Evolutionary conservation across 2,888 invertebrate species (phyloP).

Genomic region (Lasioglossum villosulum): DNA sequence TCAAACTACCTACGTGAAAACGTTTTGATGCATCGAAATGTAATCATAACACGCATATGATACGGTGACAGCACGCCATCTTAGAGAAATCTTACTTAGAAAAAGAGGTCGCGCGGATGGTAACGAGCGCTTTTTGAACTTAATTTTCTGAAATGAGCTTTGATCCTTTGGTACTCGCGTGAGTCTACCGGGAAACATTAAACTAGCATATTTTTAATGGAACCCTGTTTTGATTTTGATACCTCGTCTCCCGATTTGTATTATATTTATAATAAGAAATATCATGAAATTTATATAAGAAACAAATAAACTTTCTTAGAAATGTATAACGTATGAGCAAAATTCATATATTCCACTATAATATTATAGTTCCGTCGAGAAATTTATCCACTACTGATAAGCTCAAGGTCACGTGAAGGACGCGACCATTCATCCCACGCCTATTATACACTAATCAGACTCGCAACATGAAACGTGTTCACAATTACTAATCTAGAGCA

Average conservation of each 20-base stretch:
- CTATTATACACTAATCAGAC: background rate
- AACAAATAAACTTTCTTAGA: background rate
- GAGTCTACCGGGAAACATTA: background rate
- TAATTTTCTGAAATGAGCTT: background rate
- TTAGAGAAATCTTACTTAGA: constrained; percentile 14
- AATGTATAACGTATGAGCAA: background rate
- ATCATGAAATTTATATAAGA: background rate
- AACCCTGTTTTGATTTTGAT: background rate
- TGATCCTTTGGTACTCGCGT: background rate
- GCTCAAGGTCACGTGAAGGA: background rate
- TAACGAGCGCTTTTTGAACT: constrained; percentile 28
- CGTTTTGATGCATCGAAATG: constrained; percentile 27
- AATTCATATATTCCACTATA: background rate
- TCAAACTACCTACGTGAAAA: constrained; percentile 49
- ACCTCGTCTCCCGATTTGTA: background rate
- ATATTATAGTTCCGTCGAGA: background rate
- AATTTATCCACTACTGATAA: background rate
- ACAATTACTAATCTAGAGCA: background rate
- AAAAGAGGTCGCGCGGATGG: constrained; percentile 5
- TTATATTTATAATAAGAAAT: background rate
- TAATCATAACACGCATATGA: constrained; percentile 46
- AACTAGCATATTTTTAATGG: background rate
- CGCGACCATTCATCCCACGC: background rate
- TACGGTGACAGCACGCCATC: constrained; percentile 40
- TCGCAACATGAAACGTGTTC: background rate